Conservation (phyloP, 2,888 invertebrate species). For the Papilio elwesi region DNA sequence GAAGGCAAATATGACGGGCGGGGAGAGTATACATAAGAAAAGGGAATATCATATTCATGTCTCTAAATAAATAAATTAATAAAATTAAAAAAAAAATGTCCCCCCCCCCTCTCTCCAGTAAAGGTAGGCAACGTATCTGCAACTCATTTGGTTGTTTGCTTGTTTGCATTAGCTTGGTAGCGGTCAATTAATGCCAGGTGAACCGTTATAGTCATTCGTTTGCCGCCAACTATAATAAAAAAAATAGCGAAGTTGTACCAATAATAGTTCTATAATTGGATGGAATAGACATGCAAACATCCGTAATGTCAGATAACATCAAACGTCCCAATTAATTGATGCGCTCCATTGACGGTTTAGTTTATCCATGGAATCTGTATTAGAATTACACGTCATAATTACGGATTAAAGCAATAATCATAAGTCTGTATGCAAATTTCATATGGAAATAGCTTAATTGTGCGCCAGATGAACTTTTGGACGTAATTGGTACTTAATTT, state of each 20-base stretch:
- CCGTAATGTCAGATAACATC: constrained; percentile 3
- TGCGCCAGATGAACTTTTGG: constrained; percentile 66
- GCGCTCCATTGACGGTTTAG: constrained; percentile 10
- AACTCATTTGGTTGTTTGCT: too few relatives aligned
- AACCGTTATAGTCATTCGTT: too few relatives aligned
- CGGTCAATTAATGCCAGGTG: too few relatives aligned
- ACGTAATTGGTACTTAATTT: constrained; percentile 65
- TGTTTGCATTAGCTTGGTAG: too few relatives aligned
- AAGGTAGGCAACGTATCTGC: too few relatives aligned
- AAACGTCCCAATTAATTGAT: constrained; percentile 14
- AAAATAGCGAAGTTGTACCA: neutral
- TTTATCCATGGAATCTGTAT: constrained; percentile 12
- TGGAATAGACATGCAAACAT: neutral
- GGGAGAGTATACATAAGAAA: too few relatives aligned
- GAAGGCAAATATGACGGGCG: too few relatives aligned
- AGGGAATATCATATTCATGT: too few relatives aligned
- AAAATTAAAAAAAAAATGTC: too few relatives aligned
- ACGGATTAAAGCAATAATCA: constrained; percentile 57
- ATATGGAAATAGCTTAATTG: constrained; percentile 69
- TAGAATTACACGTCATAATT: constrained; percentile 28
- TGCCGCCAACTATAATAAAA: neutral
- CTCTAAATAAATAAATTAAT: too few relatives aligned
- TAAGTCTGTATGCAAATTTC: constrained; percentile 79
- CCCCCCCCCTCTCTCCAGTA: too few relatives aligned
- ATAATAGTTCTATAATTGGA: neutral